Base-by-base conservation (phyloP, 2,888 invertebrate species). In the Polydesmus complanatus region DNA sequence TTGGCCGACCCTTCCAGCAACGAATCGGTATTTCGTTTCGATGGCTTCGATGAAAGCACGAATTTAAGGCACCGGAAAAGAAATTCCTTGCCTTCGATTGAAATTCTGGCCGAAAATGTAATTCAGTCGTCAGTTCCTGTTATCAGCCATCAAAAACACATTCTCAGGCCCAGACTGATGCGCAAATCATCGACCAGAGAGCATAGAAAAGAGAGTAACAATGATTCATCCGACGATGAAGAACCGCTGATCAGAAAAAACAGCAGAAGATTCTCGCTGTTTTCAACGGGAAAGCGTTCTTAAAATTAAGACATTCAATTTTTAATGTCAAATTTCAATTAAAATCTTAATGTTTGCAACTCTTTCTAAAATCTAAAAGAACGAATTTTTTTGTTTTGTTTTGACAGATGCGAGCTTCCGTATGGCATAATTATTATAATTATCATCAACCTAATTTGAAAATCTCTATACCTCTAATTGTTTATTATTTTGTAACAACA, bases 211-310 rank as follows among this genome's bases (percentile, higher is more conserved):
- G 51, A 51, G n/a, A n/a, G 3, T 14, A n/a, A 8, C 8, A 52
- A 60, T 19, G 54, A 60, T 26, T 52, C 58, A 5, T 23, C 27
- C 5, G 47, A 48, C n/a, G 60, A 60, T 26, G 60, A 60, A 1
- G 54, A 60, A 22, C 60, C 60, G 3, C 47, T 60, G 18, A 47
- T 60, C 23, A 54, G 54, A 48, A 60, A 54, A 21, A 5, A 3
- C 23, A 25, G 52, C 5, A 27, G 54, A n/a, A 14, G 60, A 54
- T 60, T 60, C 25, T 60, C 60, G 14, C 54, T 60, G 23, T 60
- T 60, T 26, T 48, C 54, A 14, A 21, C 25, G 22, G 54, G 60
- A 18, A 60, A 54, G 54, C 60, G 37, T 37, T 37, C n/a, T n/a
- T n/a, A n/a, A n/a, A n/a, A n/a, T n/a, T n/a, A n/a, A n/a, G n/a